Percentiles rank a stretch among this genome's conserved stretches.
These are phyloP conservation scores for Zaprionus kolodkinae DNA, from an alignment of 1,140 invertebrate genomes.

Conservation along the genomic window DNA sequence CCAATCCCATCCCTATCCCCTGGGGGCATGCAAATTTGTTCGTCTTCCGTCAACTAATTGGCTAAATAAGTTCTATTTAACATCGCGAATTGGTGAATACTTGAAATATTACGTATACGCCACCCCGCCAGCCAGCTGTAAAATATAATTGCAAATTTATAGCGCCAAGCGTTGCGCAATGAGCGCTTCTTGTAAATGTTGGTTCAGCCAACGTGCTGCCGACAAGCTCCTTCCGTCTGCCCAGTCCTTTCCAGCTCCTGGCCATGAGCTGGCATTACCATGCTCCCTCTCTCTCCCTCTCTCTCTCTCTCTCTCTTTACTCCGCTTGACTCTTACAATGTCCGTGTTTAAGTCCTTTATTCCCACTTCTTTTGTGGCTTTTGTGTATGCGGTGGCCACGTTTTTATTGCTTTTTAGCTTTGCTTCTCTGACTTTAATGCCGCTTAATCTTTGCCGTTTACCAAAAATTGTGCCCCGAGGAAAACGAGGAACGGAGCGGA, in stretches of 20 bases:
- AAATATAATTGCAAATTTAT: conserved; percentile 75
- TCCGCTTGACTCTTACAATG: conserved; percentile 51
- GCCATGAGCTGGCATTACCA: background rate
- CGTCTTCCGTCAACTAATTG: conserved; percentile 57
- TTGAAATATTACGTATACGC: conserved; percentile 60
- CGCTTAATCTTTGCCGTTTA: conserved; percentile 79
- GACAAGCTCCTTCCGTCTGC: background rate
- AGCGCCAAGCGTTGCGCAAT: conserved; percentile 47
- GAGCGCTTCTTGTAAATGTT: conserved; percentile 41
- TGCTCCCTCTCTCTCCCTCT: too few relatives aligned
- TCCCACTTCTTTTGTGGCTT: conserved; percentile 65
- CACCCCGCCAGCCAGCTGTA: conserved; percentile 12
- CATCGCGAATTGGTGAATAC: conserved; percentile 33
- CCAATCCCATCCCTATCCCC: too few relatives aligned
- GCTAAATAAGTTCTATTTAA: conserved; percentile 67
- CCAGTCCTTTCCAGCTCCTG: background rate
- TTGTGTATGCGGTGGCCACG: conserved; percentile 62
- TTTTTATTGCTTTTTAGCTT: conserved; percentile 71
- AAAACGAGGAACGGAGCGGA: conserved; percentile 58
- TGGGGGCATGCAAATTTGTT: conserved; percentile 52
- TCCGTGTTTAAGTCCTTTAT: conserved; percentile 48
- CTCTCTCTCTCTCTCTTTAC: background rate
- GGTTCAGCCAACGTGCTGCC: conserved; percentile 38
- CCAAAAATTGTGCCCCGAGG: conserved; percentile 76
- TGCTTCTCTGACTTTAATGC: conserved; percentile 71